Evolutionary conservation across 2,888 invertebrate genomes (phyloP).

Genomic region (Drosophila borealis): DNA sequence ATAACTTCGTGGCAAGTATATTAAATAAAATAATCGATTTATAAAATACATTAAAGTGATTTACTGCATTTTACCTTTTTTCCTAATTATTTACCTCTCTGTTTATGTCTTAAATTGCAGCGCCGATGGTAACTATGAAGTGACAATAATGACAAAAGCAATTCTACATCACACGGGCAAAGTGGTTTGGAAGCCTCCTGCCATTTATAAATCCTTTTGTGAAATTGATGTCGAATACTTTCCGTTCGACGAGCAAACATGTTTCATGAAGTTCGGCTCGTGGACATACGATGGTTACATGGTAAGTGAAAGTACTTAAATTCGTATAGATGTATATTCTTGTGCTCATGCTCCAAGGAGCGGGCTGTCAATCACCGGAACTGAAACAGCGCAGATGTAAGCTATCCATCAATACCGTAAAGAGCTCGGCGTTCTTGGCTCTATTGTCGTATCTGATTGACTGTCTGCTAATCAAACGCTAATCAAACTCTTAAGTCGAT

Average conservation of each 20-base stretch:
- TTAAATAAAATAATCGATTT: not conserved
- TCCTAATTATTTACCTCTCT: not conserved
- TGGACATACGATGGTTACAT: conserved; percentile 98
- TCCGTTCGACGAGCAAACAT: conserved; percentile 97
- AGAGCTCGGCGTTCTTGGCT: conserved; percentile 13
- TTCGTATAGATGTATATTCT: conserved; percentile 6
- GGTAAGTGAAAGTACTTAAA: conserved; percentile 87
- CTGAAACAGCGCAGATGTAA: conserved; percentile 42
- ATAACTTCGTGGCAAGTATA: not conserved
- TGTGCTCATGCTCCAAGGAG: conserved; percentile 24
- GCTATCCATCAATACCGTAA: conserved; percentile 44
- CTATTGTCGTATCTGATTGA: conserved; percentile 41
- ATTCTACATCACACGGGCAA: conserved; percentile 96
- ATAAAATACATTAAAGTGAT: too few relatives aligned
- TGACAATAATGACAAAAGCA: conserved; percentile 99
- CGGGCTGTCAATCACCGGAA: conserved; percentile 63
- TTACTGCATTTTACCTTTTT: not conserved
- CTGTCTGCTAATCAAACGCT: conserved; percentile 56
- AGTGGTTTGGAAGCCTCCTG: conserved; percentile 98
- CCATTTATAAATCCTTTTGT: conserved; percentile 99
- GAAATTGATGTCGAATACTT: conserved; percentile 98
- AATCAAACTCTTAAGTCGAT: conserved; percentile 70
- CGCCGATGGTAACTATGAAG: conserved; percentile 99
- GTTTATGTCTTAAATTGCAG: conserved; percentile 86
- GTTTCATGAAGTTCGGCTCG: conserved; percentile 96